Evolutionary conservation across 1,140 invertebrate species (phyloP).

Genomic region (Drosophila bocki): DNA sequence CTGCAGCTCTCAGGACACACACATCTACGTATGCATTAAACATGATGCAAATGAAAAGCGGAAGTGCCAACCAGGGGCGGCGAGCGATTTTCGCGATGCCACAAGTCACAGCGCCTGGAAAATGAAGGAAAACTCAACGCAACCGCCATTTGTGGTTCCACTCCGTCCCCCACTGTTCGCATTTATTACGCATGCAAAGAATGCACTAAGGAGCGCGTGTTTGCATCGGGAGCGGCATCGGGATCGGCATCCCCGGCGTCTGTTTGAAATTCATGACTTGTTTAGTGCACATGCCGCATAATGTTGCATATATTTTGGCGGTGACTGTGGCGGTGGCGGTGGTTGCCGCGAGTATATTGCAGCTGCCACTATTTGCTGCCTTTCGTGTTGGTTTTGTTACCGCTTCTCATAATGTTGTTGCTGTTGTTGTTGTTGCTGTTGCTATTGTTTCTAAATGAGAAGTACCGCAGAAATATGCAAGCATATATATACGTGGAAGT

Average conservation of each 20-base stretch:
- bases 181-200: conserved; percentile 81
- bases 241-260: conserved; percentile 34
- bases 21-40: conserved; percentile 54
- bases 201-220: conserved; percentile 44
- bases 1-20: conserved; percentile 9
- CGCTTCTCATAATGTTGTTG: conserved; percentile 25
- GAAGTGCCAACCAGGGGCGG: conserved; percentile 60
- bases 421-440: conserved; percentile 9
- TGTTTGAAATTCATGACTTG: conserved; percentile 83
- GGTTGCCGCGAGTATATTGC: conserved; percentile 57
- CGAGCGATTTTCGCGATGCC: conserved; percentile 41
- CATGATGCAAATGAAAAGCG: conserved; percentile 74
- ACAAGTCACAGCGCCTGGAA: conserved; percentile 35
- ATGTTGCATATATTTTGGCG: conserved; percentile 75
- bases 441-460: conserved; percentile 70
- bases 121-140: conserved; percentile 24
- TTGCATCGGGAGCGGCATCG: neutral
- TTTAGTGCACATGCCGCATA: conserved; percentile 82
- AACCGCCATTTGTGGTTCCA: conserved; percentile 39
- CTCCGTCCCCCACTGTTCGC: conserved; percentile 29
- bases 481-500: conserved; percentile 9
- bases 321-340: neutral
- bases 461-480: conserved; percentile 64
- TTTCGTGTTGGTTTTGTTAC: conserved; percentile 29
- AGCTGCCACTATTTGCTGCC: conserved; percentile 57